Percentiles rank a stretch among this genome's conserved stretches.
phyloP scores from a whole-genome alignment of 2,797 vertebrate genomes.

The Smutsia temminckii region DNA sequence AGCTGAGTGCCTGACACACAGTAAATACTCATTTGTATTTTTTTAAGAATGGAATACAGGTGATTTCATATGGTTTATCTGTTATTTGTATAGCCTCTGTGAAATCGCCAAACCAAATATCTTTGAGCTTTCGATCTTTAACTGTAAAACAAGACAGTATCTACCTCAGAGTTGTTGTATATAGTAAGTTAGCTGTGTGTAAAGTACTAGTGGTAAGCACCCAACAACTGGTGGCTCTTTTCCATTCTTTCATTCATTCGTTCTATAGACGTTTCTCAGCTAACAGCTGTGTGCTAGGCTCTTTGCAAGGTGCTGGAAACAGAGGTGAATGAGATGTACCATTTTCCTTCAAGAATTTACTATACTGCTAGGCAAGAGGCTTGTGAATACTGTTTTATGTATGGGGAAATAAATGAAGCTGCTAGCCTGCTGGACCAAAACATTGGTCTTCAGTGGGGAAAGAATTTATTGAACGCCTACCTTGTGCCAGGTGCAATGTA shows the following conservation, averaged over 20 bases:
- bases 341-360: background rate
- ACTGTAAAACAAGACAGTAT: background rate
- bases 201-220: background rate
- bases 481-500: background rate
- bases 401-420: background rate
- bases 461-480: background rate
- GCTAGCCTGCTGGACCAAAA: background rate
- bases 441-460: background rate
- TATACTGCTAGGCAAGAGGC: background rate
- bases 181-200: background rate
- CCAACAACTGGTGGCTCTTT: background rate
- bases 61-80: background rate
- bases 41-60: background rate
- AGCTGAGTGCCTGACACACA: background rate
- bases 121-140: background rate
- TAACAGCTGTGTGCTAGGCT: background rate
- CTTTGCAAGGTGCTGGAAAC: background rate
- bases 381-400: background rate
- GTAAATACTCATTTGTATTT: background rate
- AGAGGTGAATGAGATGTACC: background rate
- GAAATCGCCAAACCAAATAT: background rate
- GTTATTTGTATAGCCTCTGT: background rate
- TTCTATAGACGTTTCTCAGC: background rate
- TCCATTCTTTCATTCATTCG: background rate
- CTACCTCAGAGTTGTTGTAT: fast-evolving